Evolutionary conservation across 2,888 invertebrate genomes (phyloP).

Genomic region (Kuschelorhynchus macadamiae): DNA sequence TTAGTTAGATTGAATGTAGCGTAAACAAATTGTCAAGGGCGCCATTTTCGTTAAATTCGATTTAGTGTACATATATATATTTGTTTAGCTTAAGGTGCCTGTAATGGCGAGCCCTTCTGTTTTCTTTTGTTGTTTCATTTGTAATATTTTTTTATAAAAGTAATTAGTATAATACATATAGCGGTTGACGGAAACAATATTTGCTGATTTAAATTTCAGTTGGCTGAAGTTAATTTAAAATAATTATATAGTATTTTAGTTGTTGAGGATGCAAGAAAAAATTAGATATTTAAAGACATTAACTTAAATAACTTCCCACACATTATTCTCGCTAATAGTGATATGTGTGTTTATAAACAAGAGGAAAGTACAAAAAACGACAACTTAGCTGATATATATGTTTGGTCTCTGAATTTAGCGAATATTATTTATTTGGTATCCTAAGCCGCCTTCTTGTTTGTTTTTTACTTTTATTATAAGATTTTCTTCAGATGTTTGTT

Average conservation of each 20-base stretch:
- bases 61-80: slow-evolving; percentile 42
- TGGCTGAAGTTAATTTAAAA: no score
- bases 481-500: not conserved
- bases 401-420: no score
- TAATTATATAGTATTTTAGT: no score
- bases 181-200: not conserved
- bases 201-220: not conserved
- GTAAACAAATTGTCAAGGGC: slow-evolving; percentile 34
- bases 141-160: slow-evolving; percentile 60
- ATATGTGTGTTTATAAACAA: no score
- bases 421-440: no score
- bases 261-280: no score
- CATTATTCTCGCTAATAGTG: no score
- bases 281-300: no score
- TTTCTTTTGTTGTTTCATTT: slow-evolving; percentile 66
- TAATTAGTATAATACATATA: slow-evolving; percentile 60
- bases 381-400: no score
- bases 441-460: no score
- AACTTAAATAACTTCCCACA: no score
- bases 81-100: slow-evolving; percentile 64
- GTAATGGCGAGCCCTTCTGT: slow-evolving; percentile 49
- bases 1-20: slow-evolving; percentile 39
- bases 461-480: not conserved
- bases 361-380: no score
- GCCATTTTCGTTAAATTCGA: slow-evolving; percentile 29